Evolutionary conservation across 1,140 invertebrate genomes (phyloP), one percentile per base, ranked within the genome.

Genomic region (Leguminivora glycinivorella): DNA sequence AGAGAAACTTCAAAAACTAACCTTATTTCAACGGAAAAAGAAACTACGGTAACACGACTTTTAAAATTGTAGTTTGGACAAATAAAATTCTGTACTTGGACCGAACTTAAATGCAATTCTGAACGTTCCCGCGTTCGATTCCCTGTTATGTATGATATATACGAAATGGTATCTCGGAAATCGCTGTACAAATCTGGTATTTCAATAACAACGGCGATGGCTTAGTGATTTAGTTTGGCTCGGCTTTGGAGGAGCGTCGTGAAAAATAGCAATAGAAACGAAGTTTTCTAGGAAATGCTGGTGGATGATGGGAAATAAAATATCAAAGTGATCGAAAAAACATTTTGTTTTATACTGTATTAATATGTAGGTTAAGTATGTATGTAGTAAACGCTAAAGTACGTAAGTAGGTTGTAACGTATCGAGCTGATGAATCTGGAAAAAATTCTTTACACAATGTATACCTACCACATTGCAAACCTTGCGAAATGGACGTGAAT

Each of bases 31-130:
- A 60, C 14, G 58, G 2, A 31, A 31, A 12, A 31, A 63, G n/a
- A n/a, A n/a, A 6, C 17, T 29, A n/a, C n/a, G 26, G 7, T 2
- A 29, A 17, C 14, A 2, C n/a, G 26, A 63, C 22, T 7, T 63
- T 7, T 17, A 63, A 63, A 31, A 5, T 63, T 63, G 58, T 14
- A 34, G 58, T 63, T 31, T 63, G 58, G n/a, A 63, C 58, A 63
- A 63, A 63, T 63, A 63, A 63, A 58, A 63, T 63, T 63, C 58
- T 29, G n/a, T 17, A 29, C 58, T 29, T 29, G 58, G 25, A 9
- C 58, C 58, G n/a, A 63, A 63, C 58, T 63, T 63, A 29, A 63
- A 63, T 63, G 58, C 58, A 63, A 63, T 63, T 63, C 26, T 29
- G 58, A 29, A 63, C 58, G 58, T 34, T 63, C 26, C 25, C 47